These are phyloP conservation scores for Drosophila suboccidentalis DNA, from an alignment of 2,888 invertebrate species.

Conservation along the genomic window DNA sequence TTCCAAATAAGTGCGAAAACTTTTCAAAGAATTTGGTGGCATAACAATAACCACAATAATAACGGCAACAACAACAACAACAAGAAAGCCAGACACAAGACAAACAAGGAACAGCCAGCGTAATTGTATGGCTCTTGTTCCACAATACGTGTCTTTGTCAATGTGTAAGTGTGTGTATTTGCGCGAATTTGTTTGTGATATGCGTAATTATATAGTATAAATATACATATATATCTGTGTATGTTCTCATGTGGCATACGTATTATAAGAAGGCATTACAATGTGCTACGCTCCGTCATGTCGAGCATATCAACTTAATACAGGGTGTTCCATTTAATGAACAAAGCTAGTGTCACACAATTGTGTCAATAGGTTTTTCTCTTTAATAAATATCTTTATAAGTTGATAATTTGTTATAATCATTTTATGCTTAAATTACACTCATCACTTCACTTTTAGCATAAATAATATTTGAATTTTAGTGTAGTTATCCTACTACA, in stretches of 20 bases:
- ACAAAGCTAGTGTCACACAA: not conserved
- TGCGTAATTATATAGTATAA: conserved; percentile 53
- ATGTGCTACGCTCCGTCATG: conserved; percentile 59
- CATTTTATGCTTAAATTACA: no score
- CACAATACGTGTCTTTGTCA: conserved; percentile 19
- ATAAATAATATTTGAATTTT: no score
- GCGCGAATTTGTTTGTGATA: conserved; percentile 42
- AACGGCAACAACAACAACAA: not conserved
- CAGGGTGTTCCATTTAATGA: conserved; percentile 51
- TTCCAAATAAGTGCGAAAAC: conserved; percentile 53
- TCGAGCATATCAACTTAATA: conserved; percentile 58
- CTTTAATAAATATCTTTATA: no score
- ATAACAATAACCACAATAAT: conserved; percentile 30
- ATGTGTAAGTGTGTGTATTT: conserved; percentile 22
- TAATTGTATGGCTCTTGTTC: conserved; percentile 66
- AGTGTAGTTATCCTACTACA: no score
- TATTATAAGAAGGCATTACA: conserved; percentile 42
- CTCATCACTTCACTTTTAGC: no score
- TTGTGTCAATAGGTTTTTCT: no score
- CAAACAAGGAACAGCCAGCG: conserved; percentile 52
- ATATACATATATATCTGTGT: conserved; percentile 1
- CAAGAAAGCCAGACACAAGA: conserved; percentile 22
- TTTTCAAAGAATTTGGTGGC: conserved; percentile 57
- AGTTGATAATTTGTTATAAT: no score
- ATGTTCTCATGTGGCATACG: conserved; percentile 27